A percentile compares a stretch with the other conserved stretches of the same genome.
Conservation (phyloP, 2,888 invertebrate species). For the Trachelus iudaicus region DNA sequence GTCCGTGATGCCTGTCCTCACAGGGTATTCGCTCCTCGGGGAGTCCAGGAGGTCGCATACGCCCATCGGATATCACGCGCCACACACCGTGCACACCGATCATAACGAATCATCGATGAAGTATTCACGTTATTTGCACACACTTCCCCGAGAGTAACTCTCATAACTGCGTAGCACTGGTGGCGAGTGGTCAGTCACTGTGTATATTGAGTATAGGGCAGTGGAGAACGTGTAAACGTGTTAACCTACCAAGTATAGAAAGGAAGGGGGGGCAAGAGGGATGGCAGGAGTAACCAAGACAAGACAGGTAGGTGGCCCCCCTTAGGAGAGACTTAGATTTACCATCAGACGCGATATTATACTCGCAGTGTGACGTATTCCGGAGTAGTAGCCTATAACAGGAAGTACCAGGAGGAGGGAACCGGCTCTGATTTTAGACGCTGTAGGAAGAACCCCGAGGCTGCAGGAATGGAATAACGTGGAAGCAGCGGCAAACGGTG, state of each 20-base stretch:
- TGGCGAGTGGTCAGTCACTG: background rate
- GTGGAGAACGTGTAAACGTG: background rate
- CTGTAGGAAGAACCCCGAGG: background rate
- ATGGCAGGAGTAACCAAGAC: background rate
- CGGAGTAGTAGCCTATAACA: background rate
- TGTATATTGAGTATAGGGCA: background rate
- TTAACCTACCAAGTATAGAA: background rate
- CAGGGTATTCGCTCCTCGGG: slow-evolving; percentile 5
- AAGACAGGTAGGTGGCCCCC: background rate
- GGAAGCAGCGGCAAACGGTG: background rate
- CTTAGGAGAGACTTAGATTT: background rate
- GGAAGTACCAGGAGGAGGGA: background rate
- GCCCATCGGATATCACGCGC: slow-evolving; percentile 36
- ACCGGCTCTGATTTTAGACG: background rate
- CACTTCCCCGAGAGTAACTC: background rate
- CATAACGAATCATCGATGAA: slow-evolving; percentile 28
- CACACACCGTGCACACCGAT: slow-evolving; percentile 38
- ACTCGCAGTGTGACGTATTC: background rate
- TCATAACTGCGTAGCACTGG: background rate
- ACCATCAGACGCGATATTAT: background rate
- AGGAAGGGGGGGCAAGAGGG: background rate
- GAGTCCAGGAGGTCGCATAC: slow-evolving; percentile 23
- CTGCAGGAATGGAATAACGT: background rate
- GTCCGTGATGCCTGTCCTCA: slow-evolving; percentile 6
- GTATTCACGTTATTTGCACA: slow-evolving; percentile 21